A percentile compares a stretch with the other conserved stretches of the same genome.
Evolutionary conservation across 2,113 vertebrate species (phyloP).

Genomic region (Mixornis gularis): DNA sequence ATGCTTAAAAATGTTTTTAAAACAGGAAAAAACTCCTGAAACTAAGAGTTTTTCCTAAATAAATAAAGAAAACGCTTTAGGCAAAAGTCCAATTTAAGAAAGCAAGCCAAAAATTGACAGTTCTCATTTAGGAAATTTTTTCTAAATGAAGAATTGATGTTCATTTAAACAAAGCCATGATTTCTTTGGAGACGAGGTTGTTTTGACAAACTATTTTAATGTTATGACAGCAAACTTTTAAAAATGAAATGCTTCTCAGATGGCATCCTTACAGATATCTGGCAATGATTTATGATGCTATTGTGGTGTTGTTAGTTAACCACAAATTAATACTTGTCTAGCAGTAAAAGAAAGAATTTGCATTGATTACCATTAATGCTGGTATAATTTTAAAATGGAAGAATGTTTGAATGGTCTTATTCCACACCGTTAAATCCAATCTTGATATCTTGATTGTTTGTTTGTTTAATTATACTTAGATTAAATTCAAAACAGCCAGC

Average conservation of each 20-base stretch:
- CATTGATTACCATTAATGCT: neutral
- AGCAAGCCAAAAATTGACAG: neutral
- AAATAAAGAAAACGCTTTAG: neutral
- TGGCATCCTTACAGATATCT: slow-evolving; percentile 4
- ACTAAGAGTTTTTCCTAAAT: neutral
- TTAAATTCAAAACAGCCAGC: slow-evolving; percentile 47
- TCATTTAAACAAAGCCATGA: neutral
- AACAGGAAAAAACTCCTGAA: neutral
- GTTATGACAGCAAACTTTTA: neutral
- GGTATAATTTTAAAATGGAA: neutral
- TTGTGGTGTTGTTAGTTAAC: slow-evolving; percentile 9
- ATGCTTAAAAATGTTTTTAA: neutral
- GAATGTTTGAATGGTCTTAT: slow-evolving; percentile 9
- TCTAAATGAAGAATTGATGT: neutral
- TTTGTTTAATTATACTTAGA: slow-evolving; percentile 53
- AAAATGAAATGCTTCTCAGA: slow-evolving; percentile 3
- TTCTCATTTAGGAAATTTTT: slow-evolving; percentile 10
- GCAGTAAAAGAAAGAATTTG: neutral
- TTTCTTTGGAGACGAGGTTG: neutral
- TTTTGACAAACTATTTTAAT: neutral
- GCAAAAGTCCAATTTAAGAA: neutral
- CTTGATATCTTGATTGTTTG: slow-evolving; percentile 9
- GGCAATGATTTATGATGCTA: neutral
- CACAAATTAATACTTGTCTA: neutral
- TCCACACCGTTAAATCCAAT: slow-evolving; percentile 21